Conservation (phyloP, 2,113 vertebrate genomes). For the Carassius auratus region DNA sequence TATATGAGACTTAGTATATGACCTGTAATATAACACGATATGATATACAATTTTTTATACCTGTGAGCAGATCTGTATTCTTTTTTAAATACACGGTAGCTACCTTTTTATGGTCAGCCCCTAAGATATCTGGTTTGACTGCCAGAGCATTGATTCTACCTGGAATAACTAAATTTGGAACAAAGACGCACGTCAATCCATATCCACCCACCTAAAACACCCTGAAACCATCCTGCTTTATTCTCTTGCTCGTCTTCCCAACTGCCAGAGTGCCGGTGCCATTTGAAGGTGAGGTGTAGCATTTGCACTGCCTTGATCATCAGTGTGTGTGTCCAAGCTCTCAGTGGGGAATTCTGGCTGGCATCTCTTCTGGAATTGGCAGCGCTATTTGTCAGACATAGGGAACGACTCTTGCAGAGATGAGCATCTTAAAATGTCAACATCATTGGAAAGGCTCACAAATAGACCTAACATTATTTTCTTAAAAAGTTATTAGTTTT, state of each 20-base stretch:
- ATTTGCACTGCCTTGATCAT: conserved; percentile 36
- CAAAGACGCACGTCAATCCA: background rate
- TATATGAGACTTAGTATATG: background rate
- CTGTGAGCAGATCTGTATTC: background rate
- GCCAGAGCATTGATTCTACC: conserved; percentile 5
- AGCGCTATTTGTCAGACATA: conserved; percentile 34
- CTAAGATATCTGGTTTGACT: background rate
- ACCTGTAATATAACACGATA: background rate
- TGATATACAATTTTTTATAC: background rate
- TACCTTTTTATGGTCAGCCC: conserved; percentile 4
- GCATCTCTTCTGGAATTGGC: conserved; percentile 25
- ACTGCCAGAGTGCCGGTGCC: conserved; percentile 6
- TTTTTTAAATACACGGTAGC: background rate
- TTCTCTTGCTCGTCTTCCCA: background rate
- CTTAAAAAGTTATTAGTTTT: background rate
- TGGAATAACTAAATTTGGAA: conserved; percentile 7
- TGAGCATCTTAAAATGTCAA: conserved; percentile 38
- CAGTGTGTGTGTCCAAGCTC: conserved; percentile 26
- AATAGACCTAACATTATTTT: too few species aligned
- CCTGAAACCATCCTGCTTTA: conserved; percentile 29
- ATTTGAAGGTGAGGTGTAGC: conserved; percentile 32
- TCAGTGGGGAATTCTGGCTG: conserved; percentile 34
- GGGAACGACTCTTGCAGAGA: conserved; percentile 17
- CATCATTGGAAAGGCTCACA: background rate
- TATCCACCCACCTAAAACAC: conserved; percentile 7